These are phyloP conservation scores for Dipodomys spectabilis DNA, from an alignment of 2,113 vertebrate genomes.

Conservation along the genomic window DNA sequence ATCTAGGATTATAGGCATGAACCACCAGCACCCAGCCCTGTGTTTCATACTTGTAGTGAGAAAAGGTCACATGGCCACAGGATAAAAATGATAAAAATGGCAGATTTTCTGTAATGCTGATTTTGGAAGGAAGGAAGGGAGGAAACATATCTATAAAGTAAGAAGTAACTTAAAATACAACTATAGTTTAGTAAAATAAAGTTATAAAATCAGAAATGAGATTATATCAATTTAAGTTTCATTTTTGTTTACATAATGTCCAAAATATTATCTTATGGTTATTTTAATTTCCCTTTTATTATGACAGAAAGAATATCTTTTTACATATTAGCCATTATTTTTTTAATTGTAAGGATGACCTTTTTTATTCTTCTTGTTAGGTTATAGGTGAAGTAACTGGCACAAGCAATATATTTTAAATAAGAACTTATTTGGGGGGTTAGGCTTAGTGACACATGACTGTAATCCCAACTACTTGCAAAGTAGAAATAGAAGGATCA, in stretches of 20 bases:
- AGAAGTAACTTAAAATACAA: conserved; percentile 11
- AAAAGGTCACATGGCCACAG: neutral
- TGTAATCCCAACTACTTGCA: too few relatives aligned
- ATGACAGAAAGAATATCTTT: neutral
- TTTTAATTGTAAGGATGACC: neutral
- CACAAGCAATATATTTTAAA: conserved; percentile 2
- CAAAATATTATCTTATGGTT: neutral
- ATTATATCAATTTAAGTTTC: conserved; percentile 1
- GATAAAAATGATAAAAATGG: neutral
- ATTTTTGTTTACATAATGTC: conserved; percentile 18
- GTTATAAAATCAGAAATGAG: neutral
- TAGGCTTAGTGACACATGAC: too few relatives aligned
- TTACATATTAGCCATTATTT: neutral
- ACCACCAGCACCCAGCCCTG: neutral
- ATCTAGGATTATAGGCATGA: too few relatives aligned
- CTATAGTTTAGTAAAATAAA: conserved; percentile 32
- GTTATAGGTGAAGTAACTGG: neutral
- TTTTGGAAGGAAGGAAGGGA: conserved; percentile 5
- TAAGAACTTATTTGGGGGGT: neutral
- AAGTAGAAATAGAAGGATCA: too few relatives aligned
- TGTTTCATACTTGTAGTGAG: neutral
- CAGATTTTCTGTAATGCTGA: neutral
- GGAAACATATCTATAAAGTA: conserved; percentile 16
- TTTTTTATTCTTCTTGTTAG: conserved; percentile 39
- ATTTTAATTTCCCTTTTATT: conserved; percentile 43